phyloP scores from a whole-genome alignment of 2,888 invertebrate genomes.

The Pollenia angustigena region DNA sequence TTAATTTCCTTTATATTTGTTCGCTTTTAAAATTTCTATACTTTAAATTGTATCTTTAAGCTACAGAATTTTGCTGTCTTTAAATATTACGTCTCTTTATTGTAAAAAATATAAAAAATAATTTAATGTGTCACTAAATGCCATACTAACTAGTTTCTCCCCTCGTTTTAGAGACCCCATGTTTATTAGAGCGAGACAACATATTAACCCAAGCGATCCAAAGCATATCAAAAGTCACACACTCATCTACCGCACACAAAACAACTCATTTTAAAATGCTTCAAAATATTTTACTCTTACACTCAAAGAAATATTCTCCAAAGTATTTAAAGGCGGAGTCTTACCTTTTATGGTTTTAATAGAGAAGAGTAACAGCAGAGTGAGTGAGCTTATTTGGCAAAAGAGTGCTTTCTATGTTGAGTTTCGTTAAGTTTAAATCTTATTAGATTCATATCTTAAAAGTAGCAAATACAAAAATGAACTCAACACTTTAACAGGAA shows the following conservation, averaged over 20 bases:
- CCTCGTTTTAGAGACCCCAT: conserved; percentile 61
- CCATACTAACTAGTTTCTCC: conserved; percentile 69
- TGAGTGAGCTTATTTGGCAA: background rate
- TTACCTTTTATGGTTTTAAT: conserved; percentile 45
- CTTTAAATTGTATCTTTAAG: conserved; percentile 45
- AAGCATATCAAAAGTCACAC: conserved; percentile 42
- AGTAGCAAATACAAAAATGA: background rate
- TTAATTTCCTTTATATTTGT: conserved; percentile 29
- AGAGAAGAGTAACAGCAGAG: background rate
- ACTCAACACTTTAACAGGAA: conserved; percentile 19
- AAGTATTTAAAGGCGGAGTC: conserved; percentile 54
- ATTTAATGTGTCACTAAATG: conserved; percentile 73
- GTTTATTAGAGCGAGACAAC: conserved; percentile 73
- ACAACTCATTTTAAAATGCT: conserved; percentile 29
- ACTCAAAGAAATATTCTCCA: conserved; percentile 43
- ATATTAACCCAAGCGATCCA: conserved; percentile 56
- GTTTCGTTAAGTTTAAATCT: conserved; percentile 68
- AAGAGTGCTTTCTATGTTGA: background rate
- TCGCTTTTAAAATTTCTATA: conserved; percentile 12
- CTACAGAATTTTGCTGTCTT: conserved; percentile 3
- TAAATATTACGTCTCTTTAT: conserved; percentile 37
- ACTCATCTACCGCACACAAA: background rate
- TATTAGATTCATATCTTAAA: conserved; percentile 42
- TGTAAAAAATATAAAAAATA: conserved; percentile 26
- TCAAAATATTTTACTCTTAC: background rate